Conservation (phyloP, 2,888 invertebrate genomes). For the Pterobdella sp. region DNA sequence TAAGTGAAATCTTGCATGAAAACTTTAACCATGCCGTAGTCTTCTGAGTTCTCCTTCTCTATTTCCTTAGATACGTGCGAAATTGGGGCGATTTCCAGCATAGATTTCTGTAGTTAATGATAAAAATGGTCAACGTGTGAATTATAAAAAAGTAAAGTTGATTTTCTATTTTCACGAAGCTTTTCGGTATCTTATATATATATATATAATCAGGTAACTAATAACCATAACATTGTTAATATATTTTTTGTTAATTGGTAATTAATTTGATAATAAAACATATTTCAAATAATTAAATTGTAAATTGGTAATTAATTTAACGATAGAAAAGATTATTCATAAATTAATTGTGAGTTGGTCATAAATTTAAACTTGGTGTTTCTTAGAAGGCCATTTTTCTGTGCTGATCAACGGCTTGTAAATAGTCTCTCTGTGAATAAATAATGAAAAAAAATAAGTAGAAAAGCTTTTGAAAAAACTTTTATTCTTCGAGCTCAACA, state of each 20-base stretch:
- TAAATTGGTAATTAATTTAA: not conserved
- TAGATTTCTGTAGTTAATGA: not conserved
- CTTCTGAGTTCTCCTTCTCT: not conserved
- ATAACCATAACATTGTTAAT: too few species aligned
- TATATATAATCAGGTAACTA: too few species aligned
- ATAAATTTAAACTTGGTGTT: slow-evolving; percentile 24
- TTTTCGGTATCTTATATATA: too few species aligned
- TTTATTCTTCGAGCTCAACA: not conserved
- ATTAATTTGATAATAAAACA: not conserved
- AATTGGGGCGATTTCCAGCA: slow-evolving; percentile 7
- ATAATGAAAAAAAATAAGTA: not conserved
- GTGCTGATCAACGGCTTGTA: slow-evolving; percentile 23
- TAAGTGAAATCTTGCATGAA: slow-evolving; percentile 22
- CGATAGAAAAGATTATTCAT: not conserved
- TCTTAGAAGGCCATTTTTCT: slow-evolving; percentile 27
- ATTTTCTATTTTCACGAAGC: too few species aligned
- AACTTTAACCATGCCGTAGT: slow-evolving; percentile 16
- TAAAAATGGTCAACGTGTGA: too few species aligned
- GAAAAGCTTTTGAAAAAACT: not conserved
- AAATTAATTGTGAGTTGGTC: not conserved
- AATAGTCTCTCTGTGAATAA: slow-evolving; percentile 9
- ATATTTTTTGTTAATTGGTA: too few species aligned
- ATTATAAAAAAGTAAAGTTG: too few species aligned
- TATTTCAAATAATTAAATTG: not conserved
- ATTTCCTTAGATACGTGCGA: not conserved